phyloP scores from a whole-genome alignment of 2,113 vertebrate genomes.

The Crotalus horridus region DNA sequence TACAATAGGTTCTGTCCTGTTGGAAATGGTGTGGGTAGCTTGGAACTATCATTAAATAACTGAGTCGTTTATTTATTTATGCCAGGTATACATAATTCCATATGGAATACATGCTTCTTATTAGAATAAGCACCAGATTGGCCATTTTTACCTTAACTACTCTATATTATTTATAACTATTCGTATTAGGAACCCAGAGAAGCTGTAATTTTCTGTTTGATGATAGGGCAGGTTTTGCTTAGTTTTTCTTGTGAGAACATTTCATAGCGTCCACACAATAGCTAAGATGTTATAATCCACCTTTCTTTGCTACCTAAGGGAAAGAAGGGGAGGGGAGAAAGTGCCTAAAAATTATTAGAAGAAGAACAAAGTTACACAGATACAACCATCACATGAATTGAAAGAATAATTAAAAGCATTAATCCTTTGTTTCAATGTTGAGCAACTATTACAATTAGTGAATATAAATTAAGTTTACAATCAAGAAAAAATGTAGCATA shows the following conservation, averaged over 20 bases:
- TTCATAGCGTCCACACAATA: neutral
- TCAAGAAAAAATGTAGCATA: conserved; percentile 17
- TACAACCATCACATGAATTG: neutral
- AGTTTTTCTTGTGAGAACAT: neutral
- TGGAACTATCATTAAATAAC: neutral
- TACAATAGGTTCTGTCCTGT: neutral
- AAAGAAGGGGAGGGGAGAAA: neutral
- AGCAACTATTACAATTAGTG: neutral
- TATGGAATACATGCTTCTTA: neutral
- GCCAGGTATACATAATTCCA: neutral
- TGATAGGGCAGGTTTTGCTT: neutral
- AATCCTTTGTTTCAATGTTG: neutral
- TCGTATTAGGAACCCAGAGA: neutral
- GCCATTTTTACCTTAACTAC: neutral
- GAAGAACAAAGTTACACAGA: neutral
- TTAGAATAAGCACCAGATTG: neutral
- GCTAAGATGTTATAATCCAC: too few species aligned
- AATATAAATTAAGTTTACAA: conserved; percentile 8
- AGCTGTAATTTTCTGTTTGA: neutral
- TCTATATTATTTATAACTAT: neutral
- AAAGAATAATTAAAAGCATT: neutral
- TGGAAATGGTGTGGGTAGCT: neutral
- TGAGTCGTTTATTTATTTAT: neutral
- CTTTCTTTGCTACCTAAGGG: neutral
- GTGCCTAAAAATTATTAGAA: neutral